These are phyloP conservation scores for Papilio helenus DNA, from an alignment of 1,140 invertebrate species.

Conservation along the genomic window DNA sequence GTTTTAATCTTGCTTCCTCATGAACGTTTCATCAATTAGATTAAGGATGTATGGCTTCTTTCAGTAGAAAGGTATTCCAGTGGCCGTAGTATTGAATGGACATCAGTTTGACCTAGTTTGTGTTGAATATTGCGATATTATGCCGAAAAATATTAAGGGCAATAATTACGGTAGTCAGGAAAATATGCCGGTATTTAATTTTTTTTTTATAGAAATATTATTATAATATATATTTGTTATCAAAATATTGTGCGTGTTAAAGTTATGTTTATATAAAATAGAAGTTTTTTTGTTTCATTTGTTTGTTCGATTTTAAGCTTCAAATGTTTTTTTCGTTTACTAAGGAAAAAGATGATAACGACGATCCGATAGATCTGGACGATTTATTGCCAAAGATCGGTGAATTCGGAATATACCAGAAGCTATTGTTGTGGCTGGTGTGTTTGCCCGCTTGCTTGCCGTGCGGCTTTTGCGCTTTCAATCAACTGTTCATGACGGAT, in stretches of 20 bases:
- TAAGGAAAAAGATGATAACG: conserved; percentile 61
- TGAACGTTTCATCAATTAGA: conserved; percentile 69
- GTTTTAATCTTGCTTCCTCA: conserved; percentile 28
- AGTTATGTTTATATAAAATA: neutral
- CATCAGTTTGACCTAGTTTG: conserved; percentile 43
- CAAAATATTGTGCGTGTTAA: conserved; percentile 10
- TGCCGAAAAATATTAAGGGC: conserved; percentile 52
- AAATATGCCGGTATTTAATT: conserved; percentile 55
- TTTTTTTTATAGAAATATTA: conserved; percentile 35
- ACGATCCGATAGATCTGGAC: conserved; percentile 87
- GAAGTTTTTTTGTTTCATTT: neutral
- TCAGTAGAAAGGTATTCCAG: conserved; percentile 65
- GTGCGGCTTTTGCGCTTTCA: conserved; percentile 95
- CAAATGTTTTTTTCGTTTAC: conserved; percentile 41
- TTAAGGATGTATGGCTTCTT: conserved; percentile 75
- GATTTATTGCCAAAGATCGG: conserved; percentile 93
- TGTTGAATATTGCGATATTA: conserved; percentile 42
- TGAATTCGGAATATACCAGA: conserved; percentile 94
- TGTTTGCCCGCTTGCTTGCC: conserved; percentile 94
- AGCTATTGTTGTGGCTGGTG: conserved; percentile 92
- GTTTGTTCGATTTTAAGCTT: neutral
- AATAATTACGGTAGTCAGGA: conserved; percentile 52
- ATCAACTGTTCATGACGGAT: conserved; percentile 94
- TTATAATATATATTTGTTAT: conserved; percentile 30
- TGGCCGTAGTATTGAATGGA: conserved; percentile 61